Percentiles rank a stretch among this genome's conserved stretches.
Evolutionary conservation across 2,888 invertebrate genomes (phyloP).

Genomic region (Erebia ligea): DNA sequence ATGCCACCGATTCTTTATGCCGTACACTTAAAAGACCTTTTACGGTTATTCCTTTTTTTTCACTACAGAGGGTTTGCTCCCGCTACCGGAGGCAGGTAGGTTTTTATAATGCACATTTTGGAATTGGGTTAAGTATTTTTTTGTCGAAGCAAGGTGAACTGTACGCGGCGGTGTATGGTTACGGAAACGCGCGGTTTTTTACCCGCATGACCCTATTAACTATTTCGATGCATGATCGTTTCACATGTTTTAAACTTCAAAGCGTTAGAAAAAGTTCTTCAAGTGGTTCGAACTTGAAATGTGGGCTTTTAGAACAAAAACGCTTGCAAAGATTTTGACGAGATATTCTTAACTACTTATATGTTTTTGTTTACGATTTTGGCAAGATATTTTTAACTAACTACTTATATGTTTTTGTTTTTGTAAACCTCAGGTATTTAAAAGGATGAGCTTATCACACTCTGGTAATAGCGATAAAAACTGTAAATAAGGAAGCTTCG

Average conservation of each 20-base stretch:
- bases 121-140: conserved; percentile 76
- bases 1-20: conserved; percentile 52
- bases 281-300: conserved; percentile 32
- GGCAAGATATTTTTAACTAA: too few species aligned
- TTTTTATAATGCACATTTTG: conserved; percentile 61
- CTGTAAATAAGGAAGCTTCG: conserved; percentile 9
- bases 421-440: not conserved
- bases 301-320: conserved; percentile 9
- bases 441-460: conserved; percentile 3
- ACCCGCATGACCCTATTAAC: conserved; percentile 73
- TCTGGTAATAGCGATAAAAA: not conserved
- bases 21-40: conserved; percentile 55
- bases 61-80: conserved; percentile 57
- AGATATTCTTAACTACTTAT: too few species aligned
- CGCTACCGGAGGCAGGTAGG: conserved; percentile 77
- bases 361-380: conserved; percentile 4
- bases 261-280: conserved; percentile 31
- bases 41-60: conserved; percentile 63
- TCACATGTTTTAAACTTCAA: conserved; percentile 54
- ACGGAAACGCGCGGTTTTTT: conserved; percentile 75
- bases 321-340: not conserved
- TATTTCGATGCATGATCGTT: conserved; percentile 62
- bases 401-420: not conserved
- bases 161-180: conserved; percentile 63
- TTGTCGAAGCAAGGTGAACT: conserved; percentile 72